Evolutionary conservation across 2,797 vertebrate genomes (phyloP), one percentile per base, ranked within the genome.

Genomic region (Xenops minutus): DNA sequence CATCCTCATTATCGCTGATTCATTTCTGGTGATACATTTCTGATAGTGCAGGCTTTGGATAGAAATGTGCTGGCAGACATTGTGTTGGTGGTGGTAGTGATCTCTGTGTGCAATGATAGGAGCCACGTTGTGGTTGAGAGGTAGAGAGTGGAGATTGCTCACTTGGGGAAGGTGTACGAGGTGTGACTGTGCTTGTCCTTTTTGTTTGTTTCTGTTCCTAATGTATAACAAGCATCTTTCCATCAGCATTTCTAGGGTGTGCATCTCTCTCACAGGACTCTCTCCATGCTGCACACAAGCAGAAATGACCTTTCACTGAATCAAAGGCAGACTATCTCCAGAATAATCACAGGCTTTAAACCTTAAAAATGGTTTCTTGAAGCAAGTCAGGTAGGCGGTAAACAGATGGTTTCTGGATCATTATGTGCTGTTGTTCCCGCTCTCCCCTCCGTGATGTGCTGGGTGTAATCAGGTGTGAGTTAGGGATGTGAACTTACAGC

Each of bases 81-180:
- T 87, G 26, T 46, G 14, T 11, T 14, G 1, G 4, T 20, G 4
- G 18, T 58, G 44, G 27, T 27, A 21, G 37, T 0, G 0, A 37
- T 82, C 26, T 43, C 10, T 27, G 0, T 58, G 46, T 19, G 3
- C 2, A 2, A 3, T 43, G 41, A 6, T 24, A 21, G 74, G 27
- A 39, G 37, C 30, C n/a, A n/a, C 16, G 15, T 10, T 71, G 37
- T 82, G 74, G 17, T 55, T 73, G 8, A 32, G 39, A 30, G 32
- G 17, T n/a, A 34, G n/a, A 62, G 14, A 43, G 37, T 43, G 59
- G 54, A 64, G 63, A 21, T 86, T 0, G 0, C 41, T 73, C 34
- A 4, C 11, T 30, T 63, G 34, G 51, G 52, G 56, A 72, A 39
- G 0, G 0, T 49, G 61, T 30, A 17, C 54, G 20, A 85, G 29